These are phyloP conservation scores for Micromys minutus DNA, from an alignment of 2,113 vertebrate genomes.

Conservation along the genomic window DNA sequence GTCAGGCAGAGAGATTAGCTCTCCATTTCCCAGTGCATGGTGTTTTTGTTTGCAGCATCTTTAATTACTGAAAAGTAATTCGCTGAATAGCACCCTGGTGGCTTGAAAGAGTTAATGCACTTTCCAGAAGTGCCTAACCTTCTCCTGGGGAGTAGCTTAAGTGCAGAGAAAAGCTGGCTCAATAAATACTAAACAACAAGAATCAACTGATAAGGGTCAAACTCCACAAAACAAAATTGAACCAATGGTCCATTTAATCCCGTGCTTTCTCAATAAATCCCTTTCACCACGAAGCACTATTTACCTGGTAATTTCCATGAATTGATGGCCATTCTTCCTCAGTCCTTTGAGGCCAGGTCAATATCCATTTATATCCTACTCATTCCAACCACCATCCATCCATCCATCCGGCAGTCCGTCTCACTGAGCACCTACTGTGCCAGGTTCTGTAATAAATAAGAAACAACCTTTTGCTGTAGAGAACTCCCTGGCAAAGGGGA, in stretches of 20 bases:
- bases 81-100: conserved; percentile 74
- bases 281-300: neutral
- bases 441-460: conserved; percentile 53
- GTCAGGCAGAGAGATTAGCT: conserved; percentile 68
- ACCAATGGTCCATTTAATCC: conserved; percentile 62
- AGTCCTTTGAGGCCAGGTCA: conserved; percentile 59
- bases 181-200: conserved; percentile 76
- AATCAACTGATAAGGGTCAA: conserved; percentile 70
- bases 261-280: conserved; percentile 61
- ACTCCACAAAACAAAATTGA: conserved; percentile 65
- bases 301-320: conserved; percentile 54
- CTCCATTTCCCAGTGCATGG: conserved; percentile 49
- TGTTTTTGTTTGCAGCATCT: conserved; percentile 70
- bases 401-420: neutral
- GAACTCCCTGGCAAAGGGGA: neutral
- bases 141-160: conserved; percentile 70
- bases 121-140: conserved; percentile 73
- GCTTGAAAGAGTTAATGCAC: conserved; percentile 78
- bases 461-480: neutral
- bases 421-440: neutral
- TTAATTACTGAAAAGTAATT: conserved; percentile 80
- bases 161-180: conserved; percentile 73
- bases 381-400: conserved; percentile 33
- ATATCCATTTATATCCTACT: conserved; percentile 57
- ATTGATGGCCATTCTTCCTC: conserved; percentile 48